phyloP scores from a whole-genome alignment of 2,888 invertebrate genomes.

The Thysanoteuthis rhombus region DNA sequence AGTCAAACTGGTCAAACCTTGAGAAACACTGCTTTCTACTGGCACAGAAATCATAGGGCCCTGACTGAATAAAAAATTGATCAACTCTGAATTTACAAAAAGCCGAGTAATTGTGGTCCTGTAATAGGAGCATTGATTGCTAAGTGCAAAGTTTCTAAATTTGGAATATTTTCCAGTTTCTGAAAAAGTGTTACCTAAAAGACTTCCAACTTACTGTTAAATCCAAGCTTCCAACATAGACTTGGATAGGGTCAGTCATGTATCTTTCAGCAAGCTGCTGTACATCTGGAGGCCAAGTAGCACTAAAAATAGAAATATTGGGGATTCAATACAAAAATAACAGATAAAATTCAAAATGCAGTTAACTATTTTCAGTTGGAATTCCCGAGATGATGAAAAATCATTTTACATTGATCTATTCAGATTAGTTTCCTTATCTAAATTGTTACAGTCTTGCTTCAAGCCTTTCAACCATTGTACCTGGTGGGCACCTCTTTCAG shows the following conservation, averaged over 20 bases:
- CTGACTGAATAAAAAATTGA: no score
- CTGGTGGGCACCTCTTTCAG: neutral
- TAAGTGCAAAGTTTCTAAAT: neutral
- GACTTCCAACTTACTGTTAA: conserved; percentile 73
- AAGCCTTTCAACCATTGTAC: no score
- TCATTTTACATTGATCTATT: neutral
- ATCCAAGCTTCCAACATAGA: conserved; percentile 85
- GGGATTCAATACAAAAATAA: neutral
- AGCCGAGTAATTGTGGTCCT: neutral
- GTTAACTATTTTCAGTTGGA: neutral
- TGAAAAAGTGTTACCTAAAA: no score
- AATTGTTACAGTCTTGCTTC: no score
- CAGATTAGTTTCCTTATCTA: neutral
- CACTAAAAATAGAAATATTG: conserved; percentile 70
- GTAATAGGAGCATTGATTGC: neutral
- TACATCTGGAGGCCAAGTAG: conserved; percentile 93
- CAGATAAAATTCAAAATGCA: neutral
- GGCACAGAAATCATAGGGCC: no score
- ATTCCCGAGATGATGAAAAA: neutral
- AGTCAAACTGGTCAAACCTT: no score
- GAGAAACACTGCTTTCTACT: no score
- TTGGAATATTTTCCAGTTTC: neutral
- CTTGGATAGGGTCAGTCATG: conserved; percentile 88
- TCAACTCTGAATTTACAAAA: no score
- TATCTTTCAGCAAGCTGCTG: conserved; percentile 85